Percentiles rank a stretch among this genome's conserved stretches.
These are phyloP conservation scores for Trachymyrmex septentrionalis DNA, from an alignment of 1,140 invertebrate species.

Conservation along the genomic window DNA sequence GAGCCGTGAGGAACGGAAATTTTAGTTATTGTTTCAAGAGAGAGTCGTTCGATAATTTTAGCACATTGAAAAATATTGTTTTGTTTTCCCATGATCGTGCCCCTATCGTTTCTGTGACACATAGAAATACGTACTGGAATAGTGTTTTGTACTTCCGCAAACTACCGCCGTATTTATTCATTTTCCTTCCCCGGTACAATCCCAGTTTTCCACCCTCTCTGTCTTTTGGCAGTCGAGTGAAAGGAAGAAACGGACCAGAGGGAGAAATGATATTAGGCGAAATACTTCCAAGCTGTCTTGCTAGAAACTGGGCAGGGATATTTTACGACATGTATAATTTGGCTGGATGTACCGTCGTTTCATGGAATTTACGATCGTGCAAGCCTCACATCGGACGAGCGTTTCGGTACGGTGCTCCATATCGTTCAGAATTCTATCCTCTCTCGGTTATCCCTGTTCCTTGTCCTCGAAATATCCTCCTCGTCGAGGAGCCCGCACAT, in stretches of 20 bases:
- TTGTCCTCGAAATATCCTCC: conserved; percentile 22
- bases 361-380: conserved; percentile 62
- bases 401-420: conserved; percentile 3
- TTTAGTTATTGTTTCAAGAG: conserved; percentile 39
- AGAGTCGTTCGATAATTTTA: conserved; percentile 61
- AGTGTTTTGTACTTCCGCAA: background rate
- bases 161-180: conserved; percentile 64
- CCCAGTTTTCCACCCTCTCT: background rate
- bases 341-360: conserved; percentile 67
- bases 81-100: conserved; percentile 23
- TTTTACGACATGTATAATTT: conserved; percentile 78
- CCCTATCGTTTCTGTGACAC: conserved; percentile 25
- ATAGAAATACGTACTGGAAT: conserved; percentile 54
- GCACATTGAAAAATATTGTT: conserved; percentile 64
- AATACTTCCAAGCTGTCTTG: conserved; percentile 67
- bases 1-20: background rate
- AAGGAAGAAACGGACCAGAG: background rate
- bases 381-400: conserved; percentile 35
- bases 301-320: conserved; percentile 65
- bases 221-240: background rate
- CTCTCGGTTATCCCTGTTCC: conserved; percentile 6
- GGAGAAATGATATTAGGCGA: conserved; percentile 68
- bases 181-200: background rate
- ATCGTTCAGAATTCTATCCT: conserved; percentile 32
- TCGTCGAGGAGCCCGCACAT: conserved; percentile 21